Percentiles rank a stretch among this genome's conserved stretches.
These are phyloP conservation scores for Burhinus oedicnemus DNA, from an alignment of 2,113 vertebrate species.

Conservation along the genomic window DNA sequence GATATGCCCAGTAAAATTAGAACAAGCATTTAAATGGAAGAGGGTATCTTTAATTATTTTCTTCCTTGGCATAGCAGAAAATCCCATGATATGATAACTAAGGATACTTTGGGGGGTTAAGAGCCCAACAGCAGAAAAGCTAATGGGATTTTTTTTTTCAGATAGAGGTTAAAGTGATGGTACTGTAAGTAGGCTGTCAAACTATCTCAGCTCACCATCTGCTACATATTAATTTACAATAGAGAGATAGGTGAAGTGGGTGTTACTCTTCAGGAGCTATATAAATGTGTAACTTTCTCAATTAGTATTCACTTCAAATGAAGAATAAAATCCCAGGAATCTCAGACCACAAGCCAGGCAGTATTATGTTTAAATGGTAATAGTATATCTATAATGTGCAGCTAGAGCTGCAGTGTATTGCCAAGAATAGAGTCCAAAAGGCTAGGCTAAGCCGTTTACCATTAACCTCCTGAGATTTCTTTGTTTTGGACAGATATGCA, in stretches of 20 bases:
- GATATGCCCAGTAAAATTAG: slow-evolving; percentile 67
- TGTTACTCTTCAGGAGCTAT: slow-evolving; percentile 42
- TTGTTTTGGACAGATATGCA: slow-evolving; percentile 1
- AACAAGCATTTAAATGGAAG: slow-evolving; percentile 63
- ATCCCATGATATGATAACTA: slow-evolving; percentile 55
- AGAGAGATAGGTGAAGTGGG: slow-evolving; percentile 53
- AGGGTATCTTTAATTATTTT: slow-evolving; percentile 66
- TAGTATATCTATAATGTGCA: not conserved
- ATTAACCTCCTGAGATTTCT: not conserved
- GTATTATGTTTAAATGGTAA: slow-evolving; percentile 44
- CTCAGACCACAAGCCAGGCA: not conserved
- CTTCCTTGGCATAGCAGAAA: slow-evolving; percentile 57
- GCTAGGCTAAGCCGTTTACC: not conserved
- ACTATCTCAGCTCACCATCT: slow-evolving; percentile 67
- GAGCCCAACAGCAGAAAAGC: slow-evolving; percentile 65
- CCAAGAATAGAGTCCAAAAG: slow-evolving; percentile 24
- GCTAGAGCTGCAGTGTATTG: not conserved
- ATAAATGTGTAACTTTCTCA: slow-evolving; percentile 56
- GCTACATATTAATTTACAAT: slow-evolving; percentile 69
- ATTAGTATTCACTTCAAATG: slow-evolving; percentile 56
- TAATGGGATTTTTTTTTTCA: slow-evolving; percentile 68
- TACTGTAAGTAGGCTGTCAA: slow-evolving; percentile 65
- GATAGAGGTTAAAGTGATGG: slow-evolving; percentile 64
- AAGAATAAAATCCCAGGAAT: slow-evolving; percentile 48
- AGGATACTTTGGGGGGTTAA: slow-evolving; percentile 57